Evolutionary conservation across 2,797 vertebrate species (phyloP), one percentile per base, ranked within the genome.

Genomic region (Phrynocephalus vlangalii): DNA sequence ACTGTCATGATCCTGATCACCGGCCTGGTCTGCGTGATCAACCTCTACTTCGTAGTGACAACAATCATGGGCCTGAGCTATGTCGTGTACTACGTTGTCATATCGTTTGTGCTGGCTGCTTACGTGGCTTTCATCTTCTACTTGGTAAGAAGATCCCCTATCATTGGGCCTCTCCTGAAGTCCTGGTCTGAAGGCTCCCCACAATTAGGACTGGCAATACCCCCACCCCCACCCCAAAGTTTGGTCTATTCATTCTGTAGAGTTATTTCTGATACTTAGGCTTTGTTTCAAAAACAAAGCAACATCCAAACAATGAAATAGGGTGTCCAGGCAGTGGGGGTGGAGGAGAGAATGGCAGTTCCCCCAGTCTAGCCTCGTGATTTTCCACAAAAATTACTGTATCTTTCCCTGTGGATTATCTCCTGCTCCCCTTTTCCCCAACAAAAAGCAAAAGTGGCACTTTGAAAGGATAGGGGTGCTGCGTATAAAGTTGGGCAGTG

Each of bases 11-110:
- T 87, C 3, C 87, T 94, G 82, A 96, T 96, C 90, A 93, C 95
- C 0, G 92, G 87, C 0, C 86, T 97, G 70, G 26, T 97, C 85
- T 96, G 96, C 0, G 86, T 94, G 79, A 95, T 97, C 91, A 97
- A 97, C 30, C 0, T 96, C 79, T 97, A 97, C 91, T 97, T 97
- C 0, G 95, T 96, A 87, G 89, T 95, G 91, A 95, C 91, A 48
- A 97, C 94, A 56, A 76, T 97, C 89, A 94, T 94, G 30, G 91
- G 85, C 0, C 91, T 97, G 28, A 83, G 24, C 0, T 86, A 95
- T 71, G 85, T 95, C 0, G 93, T 83, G 30, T 96, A 96, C 93
- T 86, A 95, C 52, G 67, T 94, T 66, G 94, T 95, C 0, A 86
- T 96, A 68, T 93, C 95, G 0, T 22, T 96, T 10, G 90, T 96